phyloP scores from a whole-genome alignment of 2,888 invertebrate species.

The Anarsia innoxiella region DNA sequence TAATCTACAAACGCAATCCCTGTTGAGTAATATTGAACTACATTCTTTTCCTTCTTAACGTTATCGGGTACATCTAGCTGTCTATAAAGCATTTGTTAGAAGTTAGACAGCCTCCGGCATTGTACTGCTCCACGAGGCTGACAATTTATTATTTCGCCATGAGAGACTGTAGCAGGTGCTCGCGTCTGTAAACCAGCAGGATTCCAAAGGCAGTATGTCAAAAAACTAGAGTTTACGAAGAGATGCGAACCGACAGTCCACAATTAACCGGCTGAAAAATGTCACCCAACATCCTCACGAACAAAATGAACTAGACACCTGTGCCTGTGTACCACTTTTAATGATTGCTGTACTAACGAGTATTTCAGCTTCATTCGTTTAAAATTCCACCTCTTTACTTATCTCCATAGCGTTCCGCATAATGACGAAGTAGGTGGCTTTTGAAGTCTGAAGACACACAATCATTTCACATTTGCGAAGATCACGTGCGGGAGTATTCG shows the following conservation, averaged over 20 bases:
- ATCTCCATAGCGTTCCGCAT: conserved; percentile 6
- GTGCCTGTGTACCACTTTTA: conserved; percentile 31
- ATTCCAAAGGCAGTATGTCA: conserved; percentile 44
- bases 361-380: conserved; percentile 21
- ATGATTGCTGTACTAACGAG: conserved; percentile 32
- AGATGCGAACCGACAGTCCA: conserved; percentile 36
- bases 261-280: conserved; percentile 66
- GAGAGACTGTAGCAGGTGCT: conserved; percentile 44
- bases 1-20: too few species aligned
- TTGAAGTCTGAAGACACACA: too few species aligned
- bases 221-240: conserved; percentile 51
- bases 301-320: conserved; percentile 50
- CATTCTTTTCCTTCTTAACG: too few species aligned
- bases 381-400: conserved; percentile 7
- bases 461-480: too few species aligned
- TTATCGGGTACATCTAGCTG: too few species aligned
- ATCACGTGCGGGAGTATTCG: conserved; percentile 5
- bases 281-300: conserved; percentile 54
- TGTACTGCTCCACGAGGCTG: not conserved
- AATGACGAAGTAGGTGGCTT: conserved; percentile 5
- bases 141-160: conserved; percentile 24
- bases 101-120: too few species aligned
- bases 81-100: too few species aligned
- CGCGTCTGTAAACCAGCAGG: conserved; percentile 33
- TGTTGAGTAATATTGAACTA: too few species aligned